Percentiles rank a stretch among this genome's conserved stretches.
Conservation (phyloP, 2,888 invertebrate species). For the Biston stratarius region DNA sequence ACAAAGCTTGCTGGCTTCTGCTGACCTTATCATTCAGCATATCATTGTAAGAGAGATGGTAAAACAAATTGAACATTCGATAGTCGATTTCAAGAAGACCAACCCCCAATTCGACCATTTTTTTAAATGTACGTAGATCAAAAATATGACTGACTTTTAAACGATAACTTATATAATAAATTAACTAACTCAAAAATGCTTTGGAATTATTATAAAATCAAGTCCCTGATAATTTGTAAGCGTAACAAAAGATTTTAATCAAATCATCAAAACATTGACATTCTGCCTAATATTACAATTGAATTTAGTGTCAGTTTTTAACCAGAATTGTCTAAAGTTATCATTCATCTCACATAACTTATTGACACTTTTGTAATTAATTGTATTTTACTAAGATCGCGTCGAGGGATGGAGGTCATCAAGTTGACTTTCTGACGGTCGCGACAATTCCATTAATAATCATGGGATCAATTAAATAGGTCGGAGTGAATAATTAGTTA, state of each 20-base stretch:
- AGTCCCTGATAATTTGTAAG: too few species aligned
- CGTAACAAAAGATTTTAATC: too few species aligned
- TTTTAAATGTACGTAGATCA: too few species aligned
- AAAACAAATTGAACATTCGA: too few species aligned
- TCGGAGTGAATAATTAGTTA: not conserved
- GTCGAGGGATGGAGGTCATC: not conserved
- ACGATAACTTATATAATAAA: too few species aligned
- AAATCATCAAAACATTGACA: too few species aligned
- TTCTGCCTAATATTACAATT: not conserved
- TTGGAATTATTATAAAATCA: too few species aligned
- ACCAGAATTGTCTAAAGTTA: not conserved
- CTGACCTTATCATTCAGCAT: too few species aligned
- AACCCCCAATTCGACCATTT: not conserved
- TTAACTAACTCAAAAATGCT: too few species aligned
- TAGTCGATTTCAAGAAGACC: not conserved
- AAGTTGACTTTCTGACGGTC: not conserved
- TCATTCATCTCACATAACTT: not conserved
- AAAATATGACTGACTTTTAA: too few species aligned
- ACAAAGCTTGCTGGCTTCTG: too few species aligned
- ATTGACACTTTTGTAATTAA: slow-evolving; percentile 6
- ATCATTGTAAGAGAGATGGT: too few species aligned
- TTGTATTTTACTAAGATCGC: not conserved
- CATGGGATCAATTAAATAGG: not conserved
- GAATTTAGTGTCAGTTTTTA: not conserved
- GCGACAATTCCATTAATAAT: slow-evolving; percentile 1